Base-by-base conservation (phyloP, 2,888 invertebrate species). In the Platycheirus albimanus region DNA sequence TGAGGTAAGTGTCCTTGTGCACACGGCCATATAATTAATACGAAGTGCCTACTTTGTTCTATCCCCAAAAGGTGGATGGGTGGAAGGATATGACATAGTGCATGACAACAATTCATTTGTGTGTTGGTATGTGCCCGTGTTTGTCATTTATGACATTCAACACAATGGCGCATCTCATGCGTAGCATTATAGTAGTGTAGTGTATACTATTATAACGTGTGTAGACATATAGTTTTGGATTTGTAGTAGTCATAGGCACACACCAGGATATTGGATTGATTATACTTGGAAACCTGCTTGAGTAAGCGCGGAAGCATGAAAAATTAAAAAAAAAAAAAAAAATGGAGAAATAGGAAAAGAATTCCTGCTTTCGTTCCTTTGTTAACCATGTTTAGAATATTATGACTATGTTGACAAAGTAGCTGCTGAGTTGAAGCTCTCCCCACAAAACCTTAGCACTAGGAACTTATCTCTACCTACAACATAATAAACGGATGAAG, bases 11-110 rank as follows among this genome's bases (percentile, higher is more conserved):
- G 83, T 83, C 83, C 83, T 83, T 83, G 78, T 83, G 77, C 56
- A 74, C 78, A 78, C 78, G 78, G 83, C 83, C 83, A 83, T 83
- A 78, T 83, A 83, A 83, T 83, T 83, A 83, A 83, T 83, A 83
- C 78, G 72, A 78, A 83, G 83, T 83, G 78, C 83, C 77, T 78
- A 83, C 78, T 83, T 83, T 83, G 74, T 83, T 83, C 72, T 78
- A 69, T 72, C 13, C 63, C 61, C 41, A 28, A 71, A 77, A 72
- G 56, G 36, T 28, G 41, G 11, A 41, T 43, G 70, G 43, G 28
- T 33, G 47, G 54, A 70, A 75, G 47, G 75, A 81, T 58, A 41
- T 81, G 81, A 81, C 81, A 81, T 64, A 75, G 75, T 81, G 77
- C 71, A 81, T 71, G 81, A 67, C 77, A 81, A 77, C 77, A 72